These are phyloP conservation scores for Melanaphis sacchari DNA, from an alignment of 1,140 invertebrate species.

Conservation along the genomic window DNA sequence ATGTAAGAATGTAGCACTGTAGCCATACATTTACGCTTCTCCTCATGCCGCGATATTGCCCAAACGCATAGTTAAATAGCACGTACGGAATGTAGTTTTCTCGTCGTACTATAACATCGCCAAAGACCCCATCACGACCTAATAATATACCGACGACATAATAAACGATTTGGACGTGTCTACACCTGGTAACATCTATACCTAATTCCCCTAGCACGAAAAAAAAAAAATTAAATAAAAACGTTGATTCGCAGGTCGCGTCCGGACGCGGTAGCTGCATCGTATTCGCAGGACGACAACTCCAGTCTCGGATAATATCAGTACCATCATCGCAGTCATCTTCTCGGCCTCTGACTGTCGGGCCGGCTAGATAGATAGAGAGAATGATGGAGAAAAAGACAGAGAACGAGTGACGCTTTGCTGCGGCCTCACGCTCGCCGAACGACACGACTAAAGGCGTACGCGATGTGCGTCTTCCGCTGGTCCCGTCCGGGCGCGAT, in stretches of 20 bases:
- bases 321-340: neutral
- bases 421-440: neutral
- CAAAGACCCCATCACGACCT: no score
- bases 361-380: no score
- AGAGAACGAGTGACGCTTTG: neutral
- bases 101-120: no score
- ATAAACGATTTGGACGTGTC: neutral
- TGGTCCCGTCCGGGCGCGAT: neutral
- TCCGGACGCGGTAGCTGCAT: neutral
- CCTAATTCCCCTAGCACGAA: neutral
- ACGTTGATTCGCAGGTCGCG: neutral
- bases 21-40: no score
- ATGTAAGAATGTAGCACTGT: no score
- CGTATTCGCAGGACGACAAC: neutral
- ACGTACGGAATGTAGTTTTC: no score
- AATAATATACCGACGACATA: neutral
- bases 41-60: no score
- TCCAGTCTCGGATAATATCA: neutral
- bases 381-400: no score
- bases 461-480: neutral
- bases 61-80: no score
- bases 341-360: neutral
- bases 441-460: neutral
- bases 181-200: no score
- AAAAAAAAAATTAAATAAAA: neutral